Base-by-base conservation (phyloP, 2,797 vertebrate genomes). In the Octomys mimax region DNA sequence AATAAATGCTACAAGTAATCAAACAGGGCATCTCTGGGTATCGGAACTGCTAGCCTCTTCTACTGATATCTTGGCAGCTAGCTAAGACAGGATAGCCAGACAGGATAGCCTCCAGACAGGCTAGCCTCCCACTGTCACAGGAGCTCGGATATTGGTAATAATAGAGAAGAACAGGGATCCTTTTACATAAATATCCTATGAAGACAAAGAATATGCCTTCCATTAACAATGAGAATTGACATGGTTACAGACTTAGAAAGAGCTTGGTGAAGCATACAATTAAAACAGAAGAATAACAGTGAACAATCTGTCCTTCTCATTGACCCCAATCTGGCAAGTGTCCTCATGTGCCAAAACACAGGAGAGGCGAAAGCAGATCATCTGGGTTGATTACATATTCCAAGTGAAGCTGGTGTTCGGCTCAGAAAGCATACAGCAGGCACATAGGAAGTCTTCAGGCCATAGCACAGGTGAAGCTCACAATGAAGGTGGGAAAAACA, bases 251-350 rank as follows among this genome's bases (percentile, higher is more conserved):
- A 96, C 33, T 86, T 14, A 95, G 94, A 94, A 59, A 28, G 92
- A 26, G 75, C 18, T 96, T 71, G 96, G 52, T 36, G 83, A 97
- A 85, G 87, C 57, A 85, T 24, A 94, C 39, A 92, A 46, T 97
- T 94, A 92, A 90, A 92, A 89, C 82, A 94, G 94, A 95, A 82
- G 18, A 31, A 85, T 26, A 94, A 52, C 19, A 0, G 0, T 26
- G 64, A 70, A 79, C 87, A 33, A 84, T 93, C 96, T 95, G 92
- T 79, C 28, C 14, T 71, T 96, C 79, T 33, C 57, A 71, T 94
- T 84, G 46, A 26, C 68, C 39, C 24, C 61, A 88, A 10, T 87
- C 82, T 83, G 87, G 64, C 16, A 84, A 87, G 18, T 88, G 52
- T 93, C 46, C 33, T 92, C 83, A 68, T 26, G 31, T 24, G 42